Conservation (phyloP, 2,113 vertebrate genomes). For the Entelurus aequoreus region DNA sequence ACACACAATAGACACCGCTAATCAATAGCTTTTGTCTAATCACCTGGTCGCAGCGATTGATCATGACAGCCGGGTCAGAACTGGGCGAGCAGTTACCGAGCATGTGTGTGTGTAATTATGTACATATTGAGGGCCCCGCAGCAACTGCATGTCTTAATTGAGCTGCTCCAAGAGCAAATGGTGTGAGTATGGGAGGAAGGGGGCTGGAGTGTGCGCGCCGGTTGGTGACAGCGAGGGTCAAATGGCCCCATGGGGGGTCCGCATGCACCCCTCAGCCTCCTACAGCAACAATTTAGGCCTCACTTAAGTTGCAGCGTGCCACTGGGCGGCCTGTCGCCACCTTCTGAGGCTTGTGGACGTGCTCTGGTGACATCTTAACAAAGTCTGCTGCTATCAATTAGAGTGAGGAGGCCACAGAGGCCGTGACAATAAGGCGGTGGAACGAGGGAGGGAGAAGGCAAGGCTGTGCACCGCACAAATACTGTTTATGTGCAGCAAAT, state of each 20-base stretch:
- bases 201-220: slow-evolving; percentile 10
- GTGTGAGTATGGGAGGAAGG: neutral
- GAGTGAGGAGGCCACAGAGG: slow-evolving; percentile 31
- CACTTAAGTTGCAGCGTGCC: slow-evolving; percentile 37
- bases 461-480: neutral
- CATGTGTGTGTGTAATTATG: slow-evolving; percentile 36
- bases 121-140: slow-evolving; percentile 24
- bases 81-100: slow-evolving; percentile 50
- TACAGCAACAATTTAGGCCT: slow-evolving; percentile 64
- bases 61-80: slow-evolving; percentile 49
- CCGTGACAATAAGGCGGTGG: slow-evolving; percentile 15
- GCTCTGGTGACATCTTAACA: slow-evolving; percentile 72
- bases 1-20: slow-evolving; percentile 47
- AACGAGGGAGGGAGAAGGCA: neutral
- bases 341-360: slow-evolving; percentile 46
- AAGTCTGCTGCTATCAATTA: slow-evolving; percentile 71
- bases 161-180: slow-evolving; percentile 37
- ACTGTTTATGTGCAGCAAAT: no score
- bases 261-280: slow-evolving; percentile 50
- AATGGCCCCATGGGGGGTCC: slow-evolving; percentile 42
- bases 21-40: slow-evolving; percentile 63
- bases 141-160: slow-evolving; percentile 44
- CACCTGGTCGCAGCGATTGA: slow-evolving; percentile 55
- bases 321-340: slow-evolving; percentile 39
- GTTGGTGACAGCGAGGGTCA: slow-evolving; percentile 61